Conservation (phyloP, 2,888 invertebrate species). For the Nephrotoma guestfalica region DNA sequence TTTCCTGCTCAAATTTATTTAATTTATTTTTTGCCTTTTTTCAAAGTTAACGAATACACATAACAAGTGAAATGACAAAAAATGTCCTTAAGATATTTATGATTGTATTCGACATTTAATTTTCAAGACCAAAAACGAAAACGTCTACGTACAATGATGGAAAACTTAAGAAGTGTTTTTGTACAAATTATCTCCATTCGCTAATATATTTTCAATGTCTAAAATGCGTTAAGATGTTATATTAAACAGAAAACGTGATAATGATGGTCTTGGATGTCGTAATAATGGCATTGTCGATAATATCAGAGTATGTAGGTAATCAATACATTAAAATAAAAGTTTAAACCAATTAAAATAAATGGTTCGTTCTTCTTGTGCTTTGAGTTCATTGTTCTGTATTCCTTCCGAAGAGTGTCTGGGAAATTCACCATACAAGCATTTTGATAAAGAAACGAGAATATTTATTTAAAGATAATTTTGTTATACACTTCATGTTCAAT, state of each 20-base stretch:
- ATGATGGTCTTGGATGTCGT: background rate
- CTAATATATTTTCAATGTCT: background rate
- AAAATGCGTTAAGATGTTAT: background rate
- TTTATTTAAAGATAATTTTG: no score
- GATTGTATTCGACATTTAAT: background rate
- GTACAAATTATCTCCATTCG: background rate
- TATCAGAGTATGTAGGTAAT: background rate
- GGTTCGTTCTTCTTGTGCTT: no score
- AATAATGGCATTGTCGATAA: background rate
- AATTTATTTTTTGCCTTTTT: background rate
- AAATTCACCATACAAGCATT: no score
- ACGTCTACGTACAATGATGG: background rate
- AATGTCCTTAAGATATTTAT: background rate
- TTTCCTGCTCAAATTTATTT: background rate
- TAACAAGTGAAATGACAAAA: background rate
- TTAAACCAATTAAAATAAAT: no score
- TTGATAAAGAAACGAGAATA: no score
- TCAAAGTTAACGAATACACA: background rate
- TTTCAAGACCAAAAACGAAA: background rate
- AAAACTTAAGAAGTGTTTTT: background rate
- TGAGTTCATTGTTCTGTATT: no score
- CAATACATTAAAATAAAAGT: background rate
- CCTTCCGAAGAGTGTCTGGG: no score
- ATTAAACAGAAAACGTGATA: background rate
- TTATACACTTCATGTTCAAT: no score